A percentile compares a stretch with the other conserved stretches of the same genome.
Evolutionary conservation across 2,113 vertebrate genomes (phyloP).

Genomic region (Lagopus muta): DNA sequence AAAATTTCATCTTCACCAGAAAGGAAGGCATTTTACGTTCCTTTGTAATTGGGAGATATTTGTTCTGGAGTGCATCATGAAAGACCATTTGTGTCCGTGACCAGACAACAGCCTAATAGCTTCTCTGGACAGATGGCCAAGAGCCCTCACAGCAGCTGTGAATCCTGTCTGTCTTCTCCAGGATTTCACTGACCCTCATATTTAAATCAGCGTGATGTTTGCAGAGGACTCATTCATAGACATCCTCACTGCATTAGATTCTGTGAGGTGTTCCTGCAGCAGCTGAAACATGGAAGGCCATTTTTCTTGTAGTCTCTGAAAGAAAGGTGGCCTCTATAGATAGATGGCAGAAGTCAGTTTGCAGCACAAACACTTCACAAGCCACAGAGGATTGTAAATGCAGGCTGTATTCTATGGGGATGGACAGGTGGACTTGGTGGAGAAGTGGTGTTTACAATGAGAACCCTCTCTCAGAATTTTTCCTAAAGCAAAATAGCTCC

Average conservation of each 20-base stretch:
- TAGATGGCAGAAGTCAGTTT: background rate
- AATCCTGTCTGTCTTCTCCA: slow-evolving; percentile 24
- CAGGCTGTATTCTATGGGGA: background rate
- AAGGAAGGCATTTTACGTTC: background rate
- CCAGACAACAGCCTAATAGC: background rate
- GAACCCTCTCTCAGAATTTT: background rate
- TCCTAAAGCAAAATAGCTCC: background rate
- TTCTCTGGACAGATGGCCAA: background rate
- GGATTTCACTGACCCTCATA: slow-evolving; percentile 13
- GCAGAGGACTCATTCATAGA: slow-evolving; percentile 26
- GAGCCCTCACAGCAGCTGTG: background rate
- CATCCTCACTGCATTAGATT: background rate
- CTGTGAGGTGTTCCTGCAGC: background rate
- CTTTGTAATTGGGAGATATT: background rate
- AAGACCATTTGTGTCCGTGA: slow-evolving; percentile 32
- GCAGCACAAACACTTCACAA: background rate
- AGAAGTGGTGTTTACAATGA: background rate
- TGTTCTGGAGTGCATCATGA: background rate
- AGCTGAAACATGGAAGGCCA: slow-evolving; percentile 8
- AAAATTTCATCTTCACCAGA: background rate
- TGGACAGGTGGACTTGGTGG: background rate
- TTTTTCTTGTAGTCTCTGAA: background rate
- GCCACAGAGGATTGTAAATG: background rate
- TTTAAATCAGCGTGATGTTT: background rate
- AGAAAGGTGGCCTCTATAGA: background rate